phyloP scores from a whole-genome alignment of 2,797 vertebrate genomes.

The Bufotes viridis region DNA sequence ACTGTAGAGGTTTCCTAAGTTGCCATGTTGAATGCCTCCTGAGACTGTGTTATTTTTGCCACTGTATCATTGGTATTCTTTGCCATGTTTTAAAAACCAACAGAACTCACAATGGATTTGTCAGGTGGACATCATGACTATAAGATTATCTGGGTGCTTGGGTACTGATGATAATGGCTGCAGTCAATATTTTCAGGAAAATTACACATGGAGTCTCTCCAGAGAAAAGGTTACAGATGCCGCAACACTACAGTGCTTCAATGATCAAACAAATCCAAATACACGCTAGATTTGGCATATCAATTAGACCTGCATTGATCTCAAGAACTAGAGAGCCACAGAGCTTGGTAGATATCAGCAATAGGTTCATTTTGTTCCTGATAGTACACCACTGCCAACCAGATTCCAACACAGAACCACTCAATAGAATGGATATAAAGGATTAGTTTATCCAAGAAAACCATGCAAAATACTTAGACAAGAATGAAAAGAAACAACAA shows the following conservation, averaged over 20 bases:
- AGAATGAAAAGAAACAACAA: too few species aligned
- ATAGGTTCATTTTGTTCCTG: neutral
- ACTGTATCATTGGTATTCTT: conserved; percentile 37
- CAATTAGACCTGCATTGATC: neutral
- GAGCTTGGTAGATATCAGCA: neutral
- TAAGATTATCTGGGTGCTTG: neutral
- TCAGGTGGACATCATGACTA: conserved; percentile 15
- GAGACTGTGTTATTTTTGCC: conserved; percentile 32
- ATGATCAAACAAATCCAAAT: neutral
- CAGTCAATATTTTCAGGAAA: neutral
- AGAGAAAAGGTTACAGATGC: neutral
- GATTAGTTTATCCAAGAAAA: too few species aligned
- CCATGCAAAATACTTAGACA: too few species aligned
- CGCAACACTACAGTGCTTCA: neutral
- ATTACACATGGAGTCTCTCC: neutral
- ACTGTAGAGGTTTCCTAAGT: conserved; percentile 55
- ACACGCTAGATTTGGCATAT: neutral
- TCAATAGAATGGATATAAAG: neutral
- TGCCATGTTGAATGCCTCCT: conserved; percentile 37
- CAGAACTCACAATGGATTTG: neutral
- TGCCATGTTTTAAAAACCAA: conserved; percentile 5
- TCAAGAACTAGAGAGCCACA: neutral
- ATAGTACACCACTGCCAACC: neutral
- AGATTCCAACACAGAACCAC: neutral
- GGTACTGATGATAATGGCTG: neutral